Conservation (phyloP, 2,888 invertebrate species). For the Tryphoninae sp. region DNA sequence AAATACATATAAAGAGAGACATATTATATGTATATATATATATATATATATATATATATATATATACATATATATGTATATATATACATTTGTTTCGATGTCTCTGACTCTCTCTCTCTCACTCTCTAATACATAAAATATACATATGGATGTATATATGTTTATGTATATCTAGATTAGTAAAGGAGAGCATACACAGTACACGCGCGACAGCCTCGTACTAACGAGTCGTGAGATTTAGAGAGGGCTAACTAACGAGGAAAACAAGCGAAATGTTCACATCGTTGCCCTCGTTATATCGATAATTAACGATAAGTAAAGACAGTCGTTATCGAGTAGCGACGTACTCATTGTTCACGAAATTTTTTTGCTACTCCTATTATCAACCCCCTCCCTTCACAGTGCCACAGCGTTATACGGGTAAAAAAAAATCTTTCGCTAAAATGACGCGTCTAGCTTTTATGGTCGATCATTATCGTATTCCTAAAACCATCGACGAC, state of each 20-base stretch:
- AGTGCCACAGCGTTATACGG: too few relatives aligned
- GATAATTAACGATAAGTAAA: slow-evolving; percentile 48
- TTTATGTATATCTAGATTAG: slow-evolving; percentile 28
- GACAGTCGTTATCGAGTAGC: not conserved
- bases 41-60: not conserved
- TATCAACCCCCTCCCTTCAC: too few relatives aligned
- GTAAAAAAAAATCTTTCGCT: too few relatives aligned
- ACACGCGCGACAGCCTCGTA: slow-evolving; percentile 29
- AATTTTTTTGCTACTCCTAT: too few relatives aligned
- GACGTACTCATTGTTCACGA: not conserved
- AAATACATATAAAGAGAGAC: too few relatives aligned
- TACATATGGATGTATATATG: not conserved
- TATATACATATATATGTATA: not conserved
- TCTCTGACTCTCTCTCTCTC: too few relatives aligned
- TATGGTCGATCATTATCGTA: not conserved
- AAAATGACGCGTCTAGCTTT: not conserved
- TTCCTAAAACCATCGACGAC: not conserved
- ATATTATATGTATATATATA: slow-evolving; percentile 6
- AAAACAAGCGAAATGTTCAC: slow-evolving; percentile 48
- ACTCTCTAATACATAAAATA: too few relatives aligned
- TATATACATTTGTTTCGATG: too few relatives aligned
- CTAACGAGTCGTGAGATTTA: slow-evolving; percentile 60
- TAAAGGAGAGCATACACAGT: slow-evolving; percentile 30
- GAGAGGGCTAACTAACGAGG: slow-evolving; percentile 51
- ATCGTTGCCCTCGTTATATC: slow-evolving; percentile 51